Evolutionary conservation across 64 coral and sea anemone genomes (phyloP), one percentile per base, ranked within the genome.

Genomic region (Montipora efflorescens): DNA sequence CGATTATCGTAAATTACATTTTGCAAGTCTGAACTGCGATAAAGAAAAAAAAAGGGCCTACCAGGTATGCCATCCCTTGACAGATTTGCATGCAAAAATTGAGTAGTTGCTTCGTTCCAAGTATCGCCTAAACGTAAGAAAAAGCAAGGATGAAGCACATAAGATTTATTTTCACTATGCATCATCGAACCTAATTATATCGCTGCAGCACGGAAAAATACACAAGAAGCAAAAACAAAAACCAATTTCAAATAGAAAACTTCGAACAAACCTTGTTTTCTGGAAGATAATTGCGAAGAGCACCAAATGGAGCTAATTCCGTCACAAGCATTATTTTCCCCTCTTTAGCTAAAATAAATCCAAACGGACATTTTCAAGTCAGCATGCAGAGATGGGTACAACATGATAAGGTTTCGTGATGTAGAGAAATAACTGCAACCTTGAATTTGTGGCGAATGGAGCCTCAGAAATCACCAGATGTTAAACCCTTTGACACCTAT

Each of bases 31-130:
- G 52, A 55, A 55, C 52, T 23, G 23, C 23, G 23, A 55, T 9
- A 5, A 55, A 5, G 9, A 69, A 2, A 9, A 53, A 76, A 0
- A 13, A 36, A 47, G 23, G 7, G 9, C 77, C 70, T 88, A 93
- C 92, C 92, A 93, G 59, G 44, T 44, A 66, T 45, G 0, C 15
- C 92, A 93, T 93, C 50, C 83, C 92, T 13, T 93, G 45, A 43
- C 74, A 64, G n/a, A 93, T 93, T 16, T 93, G 83, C 75, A 71
- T 13, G 20, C 92, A 93, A 23, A 93, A 93, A 3, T 79, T 84
- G 7, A 93, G 80, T 48, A 93, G 82, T 66, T 70, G 23, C 22
- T 7, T 20, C 47, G 74, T 76, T 93, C 58, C 52, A 36, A 93
- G 61, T 52, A 72, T 78, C 2, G 78, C 82, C 91, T 93, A 11